Conservation (phyloP, 2,888 invertebrate genomes). For the Heliconius cydno region DNA sequence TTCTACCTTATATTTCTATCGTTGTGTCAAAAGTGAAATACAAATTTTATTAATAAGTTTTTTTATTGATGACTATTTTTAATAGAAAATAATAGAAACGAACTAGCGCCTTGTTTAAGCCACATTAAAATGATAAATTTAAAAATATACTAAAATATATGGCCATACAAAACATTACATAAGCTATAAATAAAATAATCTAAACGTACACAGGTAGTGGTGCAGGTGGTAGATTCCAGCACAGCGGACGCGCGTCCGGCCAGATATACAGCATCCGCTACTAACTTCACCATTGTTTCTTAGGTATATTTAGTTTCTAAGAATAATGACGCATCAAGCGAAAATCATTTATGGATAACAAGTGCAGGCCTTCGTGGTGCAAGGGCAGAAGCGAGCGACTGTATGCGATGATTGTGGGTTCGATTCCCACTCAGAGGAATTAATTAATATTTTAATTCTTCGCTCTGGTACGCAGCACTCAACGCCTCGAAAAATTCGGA, state of each 20-base stretch:
- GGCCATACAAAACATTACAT: not conserved
- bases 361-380: not conserved
- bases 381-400: too few species aligned
- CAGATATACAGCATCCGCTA: conserved; percentile 53
- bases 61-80: not conserved
- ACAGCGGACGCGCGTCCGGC: conserved; percentile 72
- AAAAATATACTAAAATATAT: not conserved
- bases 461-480: too few species aligned
- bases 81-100: not conserved
- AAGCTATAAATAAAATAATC: conserved; percentile 20
- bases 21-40: not conserved
- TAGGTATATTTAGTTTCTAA: conserved; percentile 48
- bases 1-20: not conserved
- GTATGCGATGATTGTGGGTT: too few species aligned
- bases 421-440: too few species aligned
- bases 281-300: conserved; percentile 61
- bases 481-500: too few species aligned
- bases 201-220: conserved; percentile 36
- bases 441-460: too few species aligned
- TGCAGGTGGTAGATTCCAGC: conserved; percentile 62
- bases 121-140: not conserved
- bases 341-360: conserved; percentile 3
- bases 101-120: not conserved
- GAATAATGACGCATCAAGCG: conserved; percentile 4
- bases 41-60: not conserved